These are phyloP conservation scores for Drosophila paramelanica DNA, from an alignment of 2,888 invertebrate species.

Conservation along the genomic window DNA sequence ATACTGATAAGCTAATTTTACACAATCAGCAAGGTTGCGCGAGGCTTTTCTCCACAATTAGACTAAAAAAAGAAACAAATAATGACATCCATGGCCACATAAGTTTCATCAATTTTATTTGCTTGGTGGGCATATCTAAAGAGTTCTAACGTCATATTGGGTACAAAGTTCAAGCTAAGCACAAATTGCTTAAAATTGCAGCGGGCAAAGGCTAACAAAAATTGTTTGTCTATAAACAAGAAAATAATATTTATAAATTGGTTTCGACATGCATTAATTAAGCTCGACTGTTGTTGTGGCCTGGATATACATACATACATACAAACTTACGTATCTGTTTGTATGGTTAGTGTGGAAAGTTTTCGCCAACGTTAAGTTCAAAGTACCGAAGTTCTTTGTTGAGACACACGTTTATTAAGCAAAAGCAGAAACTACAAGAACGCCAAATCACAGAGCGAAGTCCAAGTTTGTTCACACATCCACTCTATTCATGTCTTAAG, in stretches of 20 bases:
- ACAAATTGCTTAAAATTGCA: conserved; percentile 57
- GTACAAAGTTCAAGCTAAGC: conserved; percentile 51
- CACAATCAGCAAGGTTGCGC: conserved; percentile 45
- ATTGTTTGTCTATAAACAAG: conserved; percentile 33
- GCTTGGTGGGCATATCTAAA: conserved; percentile 4
- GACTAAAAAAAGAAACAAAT: conserved; percentile 2
- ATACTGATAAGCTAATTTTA: conserved; percentile 61
- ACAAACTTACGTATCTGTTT: background rate
- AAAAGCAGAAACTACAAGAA: conserved; percentile 42
- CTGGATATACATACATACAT: background rate
- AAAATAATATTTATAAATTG: conserved; percentile 46
- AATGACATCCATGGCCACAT: conserved; percentile 36
- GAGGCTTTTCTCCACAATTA: conserved; percentile 15
- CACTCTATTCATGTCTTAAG: background rate
- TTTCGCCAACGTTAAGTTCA: conserved; percentile 51
- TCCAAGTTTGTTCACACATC: conserved; percentile 2
- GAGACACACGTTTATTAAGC: conserved; percentile 47
- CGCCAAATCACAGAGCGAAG: conserved; percentile 12
- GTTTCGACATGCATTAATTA: conserved; percentile 38
- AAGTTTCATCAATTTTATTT: conserved; percentile 34
- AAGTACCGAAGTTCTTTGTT: conserved; percentile 45
- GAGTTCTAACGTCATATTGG: conserved; percentile 20
- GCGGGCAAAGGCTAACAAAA: conserved; percentile 31
- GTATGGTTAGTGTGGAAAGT: conserved; percentile 48
- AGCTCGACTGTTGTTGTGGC: conserved; percentile 13